Conservation (phyloP, 37 sponge, comb jelly and placozoan species). For the Cliona cf. orientalis region DNA sequence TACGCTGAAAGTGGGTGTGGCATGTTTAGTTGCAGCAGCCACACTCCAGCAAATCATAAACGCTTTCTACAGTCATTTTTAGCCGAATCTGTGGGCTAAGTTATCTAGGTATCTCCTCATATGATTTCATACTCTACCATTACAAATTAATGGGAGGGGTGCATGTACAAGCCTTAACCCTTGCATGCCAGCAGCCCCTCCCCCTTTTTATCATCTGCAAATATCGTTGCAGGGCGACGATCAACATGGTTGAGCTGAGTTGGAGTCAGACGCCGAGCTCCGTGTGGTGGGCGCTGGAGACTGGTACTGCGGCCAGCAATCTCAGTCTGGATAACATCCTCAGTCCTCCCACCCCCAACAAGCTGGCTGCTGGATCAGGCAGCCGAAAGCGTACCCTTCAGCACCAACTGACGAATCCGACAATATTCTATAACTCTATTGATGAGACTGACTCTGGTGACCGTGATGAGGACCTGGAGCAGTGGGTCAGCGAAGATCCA, state of each 20-base stretch:
- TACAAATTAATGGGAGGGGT: background rate
- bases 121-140: background rate
- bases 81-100: too few species aligned
- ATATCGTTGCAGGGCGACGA: background rate
- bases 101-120: too few species aligned
- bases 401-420: background rate
- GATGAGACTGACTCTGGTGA: slow-evolving; percentile 44
- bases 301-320: background rate
- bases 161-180: background rate
- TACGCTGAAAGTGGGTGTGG: too few species aligned
- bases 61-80: too few species aligned
- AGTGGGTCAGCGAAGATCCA: slow-evolving; percentile 58
- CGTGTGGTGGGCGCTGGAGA: slow-evolving; percentile 60
- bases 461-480: slow-evolving; percentile 41
- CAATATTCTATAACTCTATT: slow-evolving; percentile 70
- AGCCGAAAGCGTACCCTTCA: background rate
- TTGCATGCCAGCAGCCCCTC: slow-evolving; percentile 1
- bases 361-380: background rate
- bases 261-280: slow-evolving; percentile 62
- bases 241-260: slow-evolving; percentile 28
- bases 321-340: background rate
- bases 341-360: background rate
- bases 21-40: too few species aligned
- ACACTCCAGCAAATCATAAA: too few species aligned
- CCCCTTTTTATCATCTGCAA: background rate